These are phyloP conservation scores for Cosmorhoe ocellata DNA, from an alignment of 2,888 invertebrate genomes.

Conservation along the genomic window DNA sequence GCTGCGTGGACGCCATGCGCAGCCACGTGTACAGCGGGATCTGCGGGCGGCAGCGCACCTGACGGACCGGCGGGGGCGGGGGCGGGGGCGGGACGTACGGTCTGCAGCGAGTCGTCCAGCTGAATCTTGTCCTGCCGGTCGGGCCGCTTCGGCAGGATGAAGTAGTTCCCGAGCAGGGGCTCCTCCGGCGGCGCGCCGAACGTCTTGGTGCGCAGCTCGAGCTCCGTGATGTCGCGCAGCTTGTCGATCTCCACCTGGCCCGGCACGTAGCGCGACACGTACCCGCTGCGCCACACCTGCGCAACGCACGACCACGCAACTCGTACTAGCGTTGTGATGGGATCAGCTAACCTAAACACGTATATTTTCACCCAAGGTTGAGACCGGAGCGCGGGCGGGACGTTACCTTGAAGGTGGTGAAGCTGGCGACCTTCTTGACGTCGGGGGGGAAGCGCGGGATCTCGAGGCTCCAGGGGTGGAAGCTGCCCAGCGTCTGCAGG, in stretches of 20 bases:
- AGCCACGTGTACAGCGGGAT: constrained; percentile 88
- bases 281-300: constrained; percentile 73
- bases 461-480: constrained; percentile 83
- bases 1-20: constrained; percentile 81
- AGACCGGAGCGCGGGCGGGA: no score
- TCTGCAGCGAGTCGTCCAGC: constrained; percentile 84
- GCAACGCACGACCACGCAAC: not conserved
- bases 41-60: constrained; percentile 53
- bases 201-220: constrained; percentile 64
- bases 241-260: constrained; percentile 70
- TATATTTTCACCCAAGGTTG: no score
- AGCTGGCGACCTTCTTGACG: constrained; percentile 87
- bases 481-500: constrained; percentile 89
- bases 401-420: constrained; percentile 88
- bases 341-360: no score
- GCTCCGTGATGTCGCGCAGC: constrained; percentile 66
- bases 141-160: constrained; percentile 77
- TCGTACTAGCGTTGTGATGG: no score
- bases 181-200: constrained; percentile 80
- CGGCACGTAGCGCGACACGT: constrained; percentile 77
- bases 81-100: constrained; percentile 45
- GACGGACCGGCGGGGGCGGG: no score
- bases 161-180: constrained; percentile 84
- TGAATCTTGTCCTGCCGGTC: constrained; percentile 72
- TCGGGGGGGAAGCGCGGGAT: constrained; percentile 87